These are phyloP conservation scores for Oryzias celebensis DNA, from an alignment of 2,113 vertebrate species.

Conservation along the genomic window DNA sequence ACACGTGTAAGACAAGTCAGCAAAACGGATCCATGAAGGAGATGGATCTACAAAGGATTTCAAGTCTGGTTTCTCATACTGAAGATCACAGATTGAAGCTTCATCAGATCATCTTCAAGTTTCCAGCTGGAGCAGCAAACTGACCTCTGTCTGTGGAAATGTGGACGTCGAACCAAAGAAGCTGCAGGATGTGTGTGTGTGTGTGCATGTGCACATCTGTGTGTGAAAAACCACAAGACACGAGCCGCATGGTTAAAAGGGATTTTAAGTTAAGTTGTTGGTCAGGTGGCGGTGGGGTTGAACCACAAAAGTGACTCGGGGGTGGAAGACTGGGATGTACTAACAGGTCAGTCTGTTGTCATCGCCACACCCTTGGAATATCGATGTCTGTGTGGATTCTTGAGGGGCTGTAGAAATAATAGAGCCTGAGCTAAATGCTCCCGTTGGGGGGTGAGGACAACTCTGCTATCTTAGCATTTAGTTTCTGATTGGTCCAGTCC, in stretches of 20 bases:
- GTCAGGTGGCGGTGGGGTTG: conserved; percentile 1
- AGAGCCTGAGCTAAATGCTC: conserved; percentile 55
- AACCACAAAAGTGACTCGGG: conserved; percentile 6
- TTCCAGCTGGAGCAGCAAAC: too few relatives aligned
- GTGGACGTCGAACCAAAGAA: too few relatives aligned
- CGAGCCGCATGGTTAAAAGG: not conserved
- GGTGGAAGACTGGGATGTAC: conserved; percentile 8
- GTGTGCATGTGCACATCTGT: too few relatives aligned
- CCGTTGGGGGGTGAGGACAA: conserved; percentile 81
- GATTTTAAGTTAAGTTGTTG: conserved; percentile 15
- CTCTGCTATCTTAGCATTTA: conserved; percentile 83
- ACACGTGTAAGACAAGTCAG: too few relatives aligned
- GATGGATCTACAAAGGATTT: too few relatives aligned
- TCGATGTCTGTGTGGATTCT: conserved; percentile 13
- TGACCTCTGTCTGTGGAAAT: too few relatives aligned
- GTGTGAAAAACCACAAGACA: not conserved
- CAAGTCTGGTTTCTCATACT: too few relatives aligned
- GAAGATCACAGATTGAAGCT: too few relatives aligned
- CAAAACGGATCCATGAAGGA: too few relatives aligned
- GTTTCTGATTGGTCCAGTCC: conserved; percentile 90
- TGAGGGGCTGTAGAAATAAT: conserved; percentile 1
- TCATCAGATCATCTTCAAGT: too few relatives aligned
- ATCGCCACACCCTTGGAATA: conserved; percentile 47
- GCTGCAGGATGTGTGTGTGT: too few relatives aligned
- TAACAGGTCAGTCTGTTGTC: conserved; percentile 45